Base-by-base conservation (phyloP, 2,113 vertebrate genomes). In the Phycodurus eques region DNA sequence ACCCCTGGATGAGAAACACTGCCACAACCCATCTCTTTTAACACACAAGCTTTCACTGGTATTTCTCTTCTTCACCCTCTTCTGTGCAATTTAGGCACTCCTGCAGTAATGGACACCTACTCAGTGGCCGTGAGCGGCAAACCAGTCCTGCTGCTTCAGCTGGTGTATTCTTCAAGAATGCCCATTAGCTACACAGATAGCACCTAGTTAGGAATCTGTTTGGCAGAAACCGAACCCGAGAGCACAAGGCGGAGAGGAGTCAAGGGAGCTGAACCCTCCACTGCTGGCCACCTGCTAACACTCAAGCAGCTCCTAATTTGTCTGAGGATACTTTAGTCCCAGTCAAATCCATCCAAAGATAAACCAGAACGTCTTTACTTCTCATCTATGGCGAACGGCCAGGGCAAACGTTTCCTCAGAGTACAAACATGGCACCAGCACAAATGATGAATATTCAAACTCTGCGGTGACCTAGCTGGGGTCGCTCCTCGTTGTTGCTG, bases 91-190 rank as follows among this genome's bases (percentile, higher is more conserved):
- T 85, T 67, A 56, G 75, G 65, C 81, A 85, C 80, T 84, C 81
- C 76, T 67, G 72, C 79, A 65, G 82, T 84, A 89, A 90, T 86
- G 77, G 82, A 86, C 79, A 86, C 81, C 71, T 77, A 68, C 80
- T 84, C 68, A 72, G 77, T 62, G 65, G 77, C 76, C 73, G 39
- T 20, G 70, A 83, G 74, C 67, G 78, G 68, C 54, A 83, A 76
- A 70, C 60, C 49, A 71, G 74, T 51, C 67, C 76, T 27, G n/a
- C 65, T 49, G 60, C 73, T 84, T 47, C 39, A 56, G 70, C 70
- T 66, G 71, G 69, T 62, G 65, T 68, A 65, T 79, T 74, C 51
- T 42, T 70, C 68, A 60, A 78, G 70, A 83, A 78, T 76, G 70
- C 49, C 57, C 76, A 80, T 84, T 61, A 78, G 70, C 67, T 68